phyloP scores from a whole-genome alignment of 2,888 invertebrate species.

The Graphium colonna region DNA sequence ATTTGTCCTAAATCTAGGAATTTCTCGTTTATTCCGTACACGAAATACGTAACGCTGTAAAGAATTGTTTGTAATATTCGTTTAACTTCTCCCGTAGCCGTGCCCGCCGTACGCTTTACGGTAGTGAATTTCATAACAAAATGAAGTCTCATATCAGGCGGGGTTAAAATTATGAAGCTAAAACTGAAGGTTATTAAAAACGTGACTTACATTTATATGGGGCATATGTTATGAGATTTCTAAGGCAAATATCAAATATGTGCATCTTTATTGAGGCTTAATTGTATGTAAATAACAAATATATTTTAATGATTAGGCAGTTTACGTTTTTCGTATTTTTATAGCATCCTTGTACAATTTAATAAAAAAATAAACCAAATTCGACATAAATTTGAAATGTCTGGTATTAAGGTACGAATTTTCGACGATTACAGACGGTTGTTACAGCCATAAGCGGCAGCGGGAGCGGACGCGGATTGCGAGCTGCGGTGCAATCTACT shows the following conservation, averaged over 20 bases:
- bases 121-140: conserved; percentile 69
- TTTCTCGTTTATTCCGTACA: too few relatives aligned
- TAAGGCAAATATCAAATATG: conserved; percentile 44
- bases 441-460: conserved; percentile 32
- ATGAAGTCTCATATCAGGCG: conserved; percentile 73
- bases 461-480: conserved; percentile 36
- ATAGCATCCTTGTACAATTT: too few relatives aligned
- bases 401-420: not conserved
- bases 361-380: too few relatives aligned
- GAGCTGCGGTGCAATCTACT: conserved; percentile 67
- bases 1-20: too few relatives aligned
- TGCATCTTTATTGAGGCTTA: conserved; percentile 22
- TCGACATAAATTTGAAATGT: too few relatives aligned
- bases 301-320: not conserved
- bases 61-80: conserved; percentile 24
- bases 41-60: conserved; percentile 18
- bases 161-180: conserved; percentile 79
- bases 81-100: conserved; percentile 29
- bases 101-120: conserved; percentile 39
- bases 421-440: conserved; percentile 18
- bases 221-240: conserved; percentile 60
- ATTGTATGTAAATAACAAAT: conserved; percentile 12
- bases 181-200: conserved; percentile 80
- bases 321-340: not conserved
- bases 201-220: conserved; percentile 79